Evolutionary conservation across 1,140 invertebrate species (phyloP).

Genomic region (Pseudomyrmex sp.): DNA sequence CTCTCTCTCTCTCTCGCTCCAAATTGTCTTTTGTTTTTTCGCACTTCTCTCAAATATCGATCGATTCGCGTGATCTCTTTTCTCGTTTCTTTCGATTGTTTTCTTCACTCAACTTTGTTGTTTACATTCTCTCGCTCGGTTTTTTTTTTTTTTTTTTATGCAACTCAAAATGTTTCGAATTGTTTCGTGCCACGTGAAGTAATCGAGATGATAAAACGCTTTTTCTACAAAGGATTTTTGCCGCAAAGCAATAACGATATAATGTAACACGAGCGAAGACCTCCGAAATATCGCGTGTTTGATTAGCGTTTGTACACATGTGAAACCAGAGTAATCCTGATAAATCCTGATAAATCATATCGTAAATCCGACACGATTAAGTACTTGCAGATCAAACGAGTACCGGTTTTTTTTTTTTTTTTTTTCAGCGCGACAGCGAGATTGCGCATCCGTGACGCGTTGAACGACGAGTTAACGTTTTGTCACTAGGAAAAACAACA

Average conservation of each 20-base stretch:
- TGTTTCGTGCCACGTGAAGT: not conserved
- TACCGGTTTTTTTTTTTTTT: conserved; percentile 4
- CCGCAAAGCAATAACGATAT: no score
- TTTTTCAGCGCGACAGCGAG: not conserved
- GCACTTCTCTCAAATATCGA: not conserved
- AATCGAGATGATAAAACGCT: not conserved
- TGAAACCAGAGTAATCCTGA: not conserved
- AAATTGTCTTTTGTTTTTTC: conserved; percentile 17
- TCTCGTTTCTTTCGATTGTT: conserved; percentile 1
- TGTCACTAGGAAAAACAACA: conserved; percentile 12
- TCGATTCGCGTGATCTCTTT: not conserved
- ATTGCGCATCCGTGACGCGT: not conserved
- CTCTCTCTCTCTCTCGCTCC: not conserved
- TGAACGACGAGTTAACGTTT: not conserved
- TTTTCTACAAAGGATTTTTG: not conserved
- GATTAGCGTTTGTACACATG: conserved; percentile 4
- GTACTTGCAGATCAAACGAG: not conserved
- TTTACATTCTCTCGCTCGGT: conserved; percentile 3
- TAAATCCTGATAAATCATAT: conserved; percentile 1
- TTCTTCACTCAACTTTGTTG: not conserved
- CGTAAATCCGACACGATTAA: not conserved
- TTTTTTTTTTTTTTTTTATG: no score
- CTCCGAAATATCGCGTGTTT: not conserved
- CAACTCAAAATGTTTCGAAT: no score
- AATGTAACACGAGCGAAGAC: no score